Conservation (phyloP, 2,113 vertebrate genomes). For the Capricornis sumatraensis region DNA sequence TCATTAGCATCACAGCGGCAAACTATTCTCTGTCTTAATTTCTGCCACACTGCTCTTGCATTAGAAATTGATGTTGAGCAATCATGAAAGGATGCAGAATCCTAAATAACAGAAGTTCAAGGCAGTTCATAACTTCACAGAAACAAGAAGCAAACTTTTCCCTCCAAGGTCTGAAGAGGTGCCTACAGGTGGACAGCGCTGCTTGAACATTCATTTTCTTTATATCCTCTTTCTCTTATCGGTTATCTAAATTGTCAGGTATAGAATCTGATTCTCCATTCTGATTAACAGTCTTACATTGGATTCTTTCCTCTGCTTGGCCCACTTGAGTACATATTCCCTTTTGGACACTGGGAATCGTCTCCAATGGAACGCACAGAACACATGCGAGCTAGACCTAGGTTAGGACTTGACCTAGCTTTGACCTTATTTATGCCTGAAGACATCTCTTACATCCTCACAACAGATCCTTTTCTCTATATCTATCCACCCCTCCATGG, state of each 20-base stretch:
- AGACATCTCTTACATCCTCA: not conserved
- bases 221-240: not conserved
- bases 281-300: not conserved
- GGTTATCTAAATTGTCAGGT: not conserved
- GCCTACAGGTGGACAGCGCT: not conserved
- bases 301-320: not conserved
- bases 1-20: not conserved
- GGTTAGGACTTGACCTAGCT: not conserved
- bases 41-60: not conserved
- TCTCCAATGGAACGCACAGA: not conserved
- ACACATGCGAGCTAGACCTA: not conserved
- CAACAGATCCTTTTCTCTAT: rapidly evolving
- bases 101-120: not conserved
- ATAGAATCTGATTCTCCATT: not conserved
- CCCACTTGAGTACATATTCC: not conserved
- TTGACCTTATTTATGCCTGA: not conserved
- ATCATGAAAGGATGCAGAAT: not conserved
- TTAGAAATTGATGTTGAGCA: not conserved
- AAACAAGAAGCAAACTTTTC: not conserved
- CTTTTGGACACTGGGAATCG: rapidly evolving
- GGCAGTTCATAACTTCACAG: not conserved
- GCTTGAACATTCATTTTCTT: not conserved
- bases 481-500: too few relatives aligned
- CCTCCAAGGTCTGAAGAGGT: not conserved
- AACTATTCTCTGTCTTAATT: not conserved